Evolutionary conservation across 2,797 vertebrate species (phyloP), one percentile per base, ranked within the genome.

Genomic region (Eulemur mongoz): DNA sequence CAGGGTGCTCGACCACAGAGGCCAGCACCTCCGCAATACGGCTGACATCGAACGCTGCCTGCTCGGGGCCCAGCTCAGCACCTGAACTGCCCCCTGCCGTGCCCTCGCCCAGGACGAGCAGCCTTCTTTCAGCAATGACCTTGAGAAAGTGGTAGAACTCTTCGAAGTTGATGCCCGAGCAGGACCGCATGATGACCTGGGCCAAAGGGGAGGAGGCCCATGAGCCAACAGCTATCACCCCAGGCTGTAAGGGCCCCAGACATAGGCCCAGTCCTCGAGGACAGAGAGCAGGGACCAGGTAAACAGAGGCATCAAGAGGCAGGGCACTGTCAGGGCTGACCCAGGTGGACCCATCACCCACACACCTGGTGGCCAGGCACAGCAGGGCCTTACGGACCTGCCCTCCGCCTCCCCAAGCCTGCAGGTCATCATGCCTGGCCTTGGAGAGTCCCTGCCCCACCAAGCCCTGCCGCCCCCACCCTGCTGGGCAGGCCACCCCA

Each of bases 161-260:
- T 48, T 98, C 98, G 54, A 99, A 99, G 97, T 79, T 99, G 14
- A 99, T 99, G 63, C 99, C 99, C 0, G 99, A 99, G 98, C 99
- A 99, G 32, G 99, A 99, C 97, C 99, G 99, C 99, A 99, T 99
- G 97, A 99, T 99, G 95, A 99, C 97, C 99, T 99, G 78, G 50
- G 4, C 7, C 65, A 22, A n/a, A 32, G n/a, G 90, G 32, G 61
- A 76, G 40, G 57, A 27, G 78, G 0, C 0, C 22, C 2, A 50
- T 0, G 65, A 95, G 86, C 32, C 11, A n/a, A 12, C 9, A 14
- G 22, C 25, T 20, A 5, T 9, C 43, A 25, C 13, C 12, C n/a
- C 48, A 35, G 30, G 25, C 25, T 61, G 3, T 52, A 48, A 78
- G 43, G 48, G 10, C n/a, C 17, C 50, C 2, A 67, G 4, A 52